Conservation (phyloP, 2,797 vertebrate species). For the Tragelaphus oryx region DNA sequence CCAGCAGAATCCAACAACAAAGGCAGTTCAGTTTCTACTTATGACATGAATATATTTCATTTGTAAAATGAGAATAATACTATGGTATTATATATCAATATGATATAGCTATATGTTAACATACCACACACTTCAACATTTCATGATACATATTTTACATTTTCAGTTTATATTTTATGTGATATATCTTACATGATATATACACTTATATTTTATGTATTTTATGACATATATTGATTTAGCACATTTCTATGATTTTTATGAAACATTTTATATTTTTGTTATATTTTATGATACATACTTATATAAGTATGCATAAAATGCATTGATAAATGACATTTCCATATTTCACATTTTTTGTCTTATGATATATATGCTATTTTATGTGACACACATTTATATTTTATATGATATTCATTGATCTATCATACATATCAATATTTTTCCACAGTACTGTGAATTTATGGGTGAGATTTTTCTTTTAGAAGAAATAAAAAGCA, state of each 20-base stretch:
- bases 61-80: background rate
- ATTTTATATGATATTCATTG: background rate
- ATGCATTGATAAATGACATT: background rate
- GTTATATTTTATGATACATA: background rate
- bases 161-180: background rate
- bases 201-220: background rate
- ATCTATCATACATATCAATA: background rate
- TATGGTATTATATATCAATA: background rate
- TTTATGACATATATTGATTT: background rate
- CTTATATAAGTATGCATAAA: background rate
- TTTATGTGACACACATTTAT: background rate
- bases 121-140: background rate
- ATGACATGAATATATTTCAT: background rate
- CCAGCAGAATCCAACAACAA: background rate
- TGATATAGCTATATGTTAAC: background rate
- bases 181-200: background rate
- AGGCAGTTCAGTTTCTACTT: background rate
- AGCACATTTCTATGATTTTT: background rate
- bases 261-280: background rate
- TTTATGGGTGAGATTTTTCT: background rate
- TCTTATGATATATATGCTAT: background rate
- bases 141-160: background rate
- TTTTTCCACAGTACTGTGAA: background rate
- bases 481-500: constrained; percentile 30
- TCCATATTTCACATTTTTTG: background rate